Base-by-base conservation (phyloP, 2,113 vertebrate genomes). In the Labeo catla region DNA sequence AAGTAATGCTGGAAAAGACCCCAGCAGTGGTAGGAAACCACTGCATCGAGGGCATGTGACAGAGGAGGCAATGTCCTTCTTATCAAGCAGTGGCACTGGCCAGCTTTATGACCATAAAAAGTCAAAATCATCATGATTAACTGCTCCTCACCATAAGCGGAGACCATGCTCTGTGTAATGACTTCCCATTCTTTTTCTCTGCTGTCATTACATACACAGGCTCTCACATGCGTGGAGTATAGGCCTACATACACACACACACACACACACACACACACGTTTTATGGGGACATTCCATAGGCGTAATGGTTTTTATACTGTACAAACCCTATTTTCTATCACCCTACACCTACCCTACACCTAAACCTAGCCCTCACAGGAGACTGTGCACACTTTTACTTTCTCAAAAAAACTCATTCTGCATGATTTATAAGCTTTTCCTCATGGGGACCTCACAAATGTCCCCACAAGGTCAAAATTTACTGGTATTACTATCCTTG, bases 51-150 rank as follows among this genome's bases (percentile, higher is more conserved):
- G 12, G 43, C 16, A 13, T 16, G 34, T 81, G 79, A 81, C 13
- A 28, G 43, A 1, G 65, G 39, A 45, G n/a, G n/a, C 21, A 13
- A 21, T 61, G 49, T 79, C 4, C 59, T 81, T 49, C 43, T 81
- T 81, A 66, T 81, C 43, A 28, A 81, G 12, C 47, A 65, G 13
- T 36, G 57, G n/a, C 6, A 23, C 11, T 80, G 12, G 36, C 8
- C 80, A 50, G 7, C 79, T 6, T 49, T 4, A 76, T 16, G 49
- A 52, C 23, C 76, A 77, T 77, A 54, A 77, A 77, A 54, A 34
- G 49, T 54, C 23, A 54, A 77, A 77, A 8, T 15, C n/a, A 52
- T 52, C 10, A 45, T n/a, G 43, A 73, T 45, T n/a, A 47, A 73
- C 70, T 34, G 28, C 65, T 68, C 7, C 12, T 47, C 70, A n/a